These are phyloP conservation scores for Hystrix cristata DNA, from an alignment of 2,113 vertebrate species.

Conservation along the genomic window DNA sequence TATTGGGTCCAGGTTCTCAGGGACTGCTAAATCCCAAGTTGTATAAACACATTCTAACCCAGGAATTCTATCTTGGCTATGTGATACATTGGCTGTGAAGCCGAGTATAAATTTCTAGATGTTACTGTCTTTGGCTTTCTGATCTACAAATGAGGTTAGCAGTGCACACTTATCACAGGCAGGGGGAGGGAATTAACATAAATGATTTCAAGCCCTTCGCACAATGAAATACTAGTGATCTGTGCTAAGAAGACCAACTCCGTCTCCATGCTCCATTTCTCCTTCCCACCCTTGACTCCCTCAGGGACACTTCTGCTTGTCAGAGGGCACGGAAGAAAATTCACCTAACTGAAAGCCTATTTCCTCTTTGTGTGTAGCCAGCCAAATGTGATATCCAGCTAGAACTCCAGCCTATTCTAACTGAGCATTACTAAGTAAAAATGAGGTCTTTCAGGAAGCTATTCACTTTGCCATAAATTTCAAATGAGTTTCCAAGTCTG, in stretches of 20 bases:
- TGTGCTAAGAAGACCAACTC: constrained; percentile 48
- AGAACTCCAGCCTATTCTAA: neutral
- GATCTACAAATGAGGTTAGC: constrained; percentile 35
- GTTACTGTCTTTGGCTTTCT: constrained; percentile 42
- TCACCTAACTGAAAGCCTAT: neutral
- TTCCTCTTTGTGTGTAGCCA: neutral
- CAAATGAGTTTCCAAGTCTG: neutral
- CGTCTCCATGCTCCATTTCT: constrained; percentile 33
- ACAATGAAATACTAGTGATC: constrained; percentile 62
- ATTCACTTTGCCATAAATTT: neutral
- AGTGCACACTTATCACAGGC: neutral
- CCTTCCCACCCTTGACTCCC: neutral
- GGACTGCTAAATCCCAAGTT: neutral
- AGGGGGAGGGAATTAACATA: constrained; percentile 33
- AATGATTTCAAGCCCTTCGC: constrained; percentile 58
- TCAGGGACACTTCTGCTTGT: neutral
- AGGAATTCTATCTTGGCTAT: neutral
- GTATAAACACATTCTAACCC: neutral
- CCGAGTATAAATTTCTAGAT: neutral
- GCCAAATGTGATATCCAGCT: neutral
- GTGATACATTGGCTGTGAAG: neutral
- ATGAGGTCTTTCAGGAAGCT: neutral
- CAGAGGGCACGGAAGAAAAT: neutral
- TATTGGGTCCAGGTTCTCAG: neutral
- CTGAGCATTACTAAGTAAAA: neutral